A percentile compares a stretch with the other conserved stretches of the same genome.
phyloP scores from a whole-genome alignment of 2,797 vertebrate genomes.

The Leucoraja ocellata region DNA sequence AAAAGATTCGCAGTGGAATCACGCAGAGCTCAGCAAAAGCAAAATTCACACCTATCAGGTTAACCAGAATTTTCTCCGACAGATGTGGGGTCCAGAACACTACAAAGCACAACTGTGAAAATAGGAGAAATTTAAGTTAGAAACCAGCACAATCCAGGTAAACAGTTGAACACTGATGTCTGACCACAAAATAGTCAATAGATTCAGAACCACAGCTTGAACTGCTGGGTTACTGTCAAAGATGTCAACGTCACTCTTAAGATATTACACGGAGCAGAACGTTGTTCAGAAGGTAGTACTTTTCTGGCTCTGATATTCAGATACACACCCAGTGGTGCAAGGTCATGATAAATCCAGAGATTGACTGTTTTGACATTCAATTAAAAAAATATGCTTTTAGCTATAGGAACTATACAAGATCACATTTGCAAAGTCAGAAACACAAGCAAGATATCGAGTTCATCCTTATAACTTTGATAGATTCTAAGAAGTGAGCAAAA shows the following conservation, averaged over 20 bases:
- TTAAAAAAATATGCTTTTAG: not conserved
- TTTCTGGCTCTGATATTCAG: not conserved
- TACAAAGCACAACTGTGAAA: conserved; percentile 80
- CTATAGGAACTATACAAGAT: not conserved
- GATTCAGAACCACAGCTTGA: not conserved
- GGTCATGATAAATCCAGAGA: not conserved
- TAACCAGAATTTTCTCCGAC: conserved; percentile 87
- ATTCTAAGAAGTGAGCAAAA: not conserved
- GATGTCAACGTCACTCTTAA: not conserved
- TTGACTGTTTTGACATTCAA: not conserved
- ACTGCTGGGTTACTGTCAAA: not conserved
- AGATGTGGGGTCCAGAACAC: conserved; percentile 91
- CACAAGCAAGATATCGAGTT: too few species aligned
- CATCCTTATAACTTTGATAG: not conserved
- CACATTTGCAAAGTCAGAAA: not conserved
- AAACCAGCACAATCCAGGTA: not conserved
- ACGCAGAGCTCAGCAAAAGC: conserved; percentile 86
- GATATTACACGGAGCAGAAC: not conserved
- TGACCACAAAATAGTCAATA: not conserved
- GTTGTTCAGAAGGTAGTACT: not conserved
- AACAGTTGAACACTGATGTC: not conserved
- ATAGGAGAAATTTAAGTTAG: conserved; percentile 1
- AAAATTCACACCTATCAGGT: conserved; percentile 84
- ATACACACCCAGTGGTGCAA: not conserved
- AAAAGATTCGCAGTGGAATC: conserved; percentile 84